Base-by-base conservation (phyloP, 2,797 vertebrate genomes). In the Ciconia nigra region DNA sequence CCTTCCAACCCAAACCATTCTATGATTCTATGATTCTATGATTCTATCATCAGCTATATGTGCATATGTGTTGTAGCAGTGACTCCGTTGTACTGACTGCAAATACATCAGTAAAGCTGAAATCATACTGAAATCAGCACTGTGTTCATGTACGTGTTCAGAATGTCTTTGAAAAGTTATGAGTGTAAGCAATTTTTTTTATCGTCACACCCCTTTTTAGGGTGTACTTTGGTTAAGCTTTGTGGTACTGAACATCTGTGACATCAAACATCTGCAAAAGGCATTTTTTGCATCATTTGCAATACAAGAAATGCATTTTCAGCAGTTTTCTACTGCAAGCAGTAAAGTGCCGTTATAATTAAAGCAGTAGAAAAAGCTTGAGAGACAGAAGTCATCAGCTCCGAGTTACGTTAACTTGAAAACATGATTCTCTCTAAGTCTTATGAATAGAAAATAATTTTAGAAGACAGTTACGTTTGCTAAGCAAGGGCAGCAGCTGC, bases 401-500 rank as follows among this genome's bases (percentile, higher is more conserved):
- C 65, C 0, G 0, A 83, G 70, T 67, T 82, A 91, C 21, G 29
- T 79, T 91, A 91, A 49, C 80, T 83, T 89, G 63, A 87, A 91
- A 96, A 66, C 87, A 96, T 77, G 8, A 26, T 88, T 89, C 41
- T 77, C 73, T 79, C 42, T 66, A 58, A 41, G 87, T 90, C 77
- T 93, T 28, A 20, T 84, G 79, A 76, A 84, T 85, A 92, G 90
- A 81, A 95, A 95, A 90, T 93, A 78, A 90, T 94, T 86, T 87
- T 78, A 93, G 81, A 87, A 90, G 82, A 71, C 29, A 39, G 73
- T 63, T 88, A 55, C 3, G 5, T 89, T 89, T 76, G 42, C 52
- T 69, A 72, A 87, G 86, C 65, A 69, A 67, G 69, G 76, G 65
- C 89, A 90, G 80, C 89, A 93, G 94, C 89, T 95, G 80, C 84